Evolutionary conservation across 2,113 vertebrate species (phyloP), one percentile per base, ranked within the genome.

Genomic region (Indicator maculatus): DNA sequence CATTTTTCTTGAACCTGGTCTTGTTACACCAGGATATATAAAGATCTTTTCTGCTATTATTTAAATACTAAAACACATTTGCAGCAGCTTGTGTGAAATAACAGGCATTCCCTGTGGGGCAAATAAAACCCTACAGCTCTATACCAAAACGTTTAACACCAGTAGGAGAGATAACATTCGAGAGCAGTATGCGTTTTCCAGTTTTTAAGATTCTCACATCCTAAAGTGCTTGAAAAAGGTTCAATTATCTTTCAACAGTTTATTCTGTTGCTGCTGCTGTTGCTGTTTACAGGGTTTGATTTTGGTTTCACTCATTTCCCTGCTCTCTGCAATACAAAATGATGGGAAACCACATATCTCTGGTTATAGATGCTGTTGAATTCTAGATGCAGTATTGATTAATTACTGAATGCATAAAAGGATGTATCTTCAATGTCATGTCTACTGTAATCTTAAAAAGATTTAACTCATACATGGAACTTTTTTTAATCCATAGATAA

Each of bases 51-150:
- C 21, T 65, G 41, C 13, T 92, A 53, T 61, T 93, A 71, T 75
- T 91, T 88, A 89, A 88, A 89, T 80, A 30, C 56, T 71, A 91
- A 72, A n/a, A 39, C 16, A 38, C 73, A 93, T 90, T 69, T 83
- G 60, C 20, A 80, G 33, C 69, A 71, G 16, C 33, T 15, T 26
- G 10, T 59, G 53, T 44, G 65, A 71, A 80, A 27, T 69, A 86
- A 65, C 26, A 86, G 60, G 7, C 36, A 45, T 56, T 75, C 74
- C 64, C 86, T 75, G 41, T 75, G 56, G 67, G 79, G 65, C 56
- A 89, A 89, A 85, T 80, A 74, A 64, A 88, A 75, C 58, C 15
- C 1, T 16, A 53, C 28, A 84, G 56, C 47, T 93, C 52, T 1
- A 1, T n/a, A 72, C 39, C 38, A 74, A 90, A 33, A 72, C 91